A percentile compares a stretch with the other conserved stretches of the same genome.
Evolutionary conservation across 2,888 invertebrate genomes (phyloP).

Genomic region (Hemistola chrysoprasaria): DNA sequence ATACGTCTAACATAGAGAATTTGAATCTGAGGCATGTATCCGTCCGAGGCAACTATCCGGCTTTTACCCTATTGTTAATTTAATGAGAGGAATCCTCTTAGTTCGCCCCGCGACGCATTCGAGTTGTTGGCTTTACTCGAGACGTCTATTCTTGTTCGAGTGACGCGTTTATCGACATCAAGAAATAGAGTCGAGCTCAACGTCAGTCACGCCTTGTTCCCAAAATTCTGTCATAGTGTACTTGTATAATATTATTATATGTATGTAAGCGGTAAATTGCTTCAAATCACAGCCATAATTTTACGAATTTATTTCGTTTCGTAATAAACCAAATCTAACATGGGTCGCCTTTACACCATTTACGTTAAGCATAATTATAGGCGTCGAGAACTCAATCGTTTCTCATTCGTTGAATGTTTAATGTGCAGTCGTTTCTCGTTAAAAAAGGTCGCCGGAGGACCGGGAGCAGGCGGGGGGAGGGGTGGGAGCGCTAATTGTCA

Average conservation of each 20-base stretch:
- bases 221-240: no score
- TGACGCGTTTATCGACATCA: no score
- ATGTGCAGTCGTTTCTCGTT: conserved; percentile 11
- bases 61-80: conserved; percentile 15
- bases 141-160: conserved; percentile 5
- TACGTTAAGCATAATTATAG: conserved; percentile 12
- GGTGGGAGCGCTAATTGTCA: conserved; percentile 19
- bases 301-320: no score
- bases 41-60: no score
- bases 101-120: conserved; percentile 3
- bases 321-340: conserved; percentile 5
- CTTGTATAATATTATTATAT: no score
- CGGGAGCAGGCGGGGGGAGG: no score
- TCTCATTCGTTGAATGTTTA: conserved; percentile 12
- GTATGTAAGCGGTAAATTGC: no score
- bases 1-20: no score
- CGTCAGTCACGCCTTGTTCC: no score
- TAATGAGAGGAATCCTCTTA: conserved; percentile 6
- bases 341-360: conserved; percentile 10
- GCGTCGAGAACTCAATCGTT: conserved; percentile 6
- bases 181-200: no score
- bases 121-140: not conserved
- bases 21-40: no score
- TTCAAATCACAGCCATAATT: no score
- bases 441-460: conserved; percentile 11